A percentile compares a stretch with the other conserved stretches of the same genome.
Evolutionary conservation across 2,797 vertebrate genomes (phyloP).

Genomic region (Hafferia zeledoni): DNA sequence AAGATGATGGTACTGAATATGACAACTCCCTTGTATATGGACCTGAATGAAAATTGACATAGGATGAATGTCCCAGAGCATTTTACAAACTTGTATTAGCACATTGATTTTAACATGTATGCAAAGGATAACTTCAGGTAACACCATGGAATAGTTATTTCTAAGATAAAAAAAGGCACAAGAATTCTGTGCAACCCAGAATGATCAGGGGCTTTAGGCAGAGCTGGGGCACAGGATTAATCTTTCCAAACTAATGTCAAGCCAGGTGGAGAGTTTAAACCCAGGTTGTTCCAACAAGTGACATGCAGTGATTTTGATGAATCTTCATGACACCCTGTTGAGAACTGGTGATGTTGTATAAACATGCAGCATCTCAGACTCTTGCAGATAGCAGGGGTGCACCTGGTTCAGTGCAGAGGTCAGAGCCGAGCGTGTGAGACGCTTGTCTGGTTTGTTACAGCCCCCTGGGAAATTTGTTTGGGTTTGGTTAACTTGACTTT

Average conservation of each 20-base stretch:
- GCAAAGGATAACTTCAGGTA: neutral
- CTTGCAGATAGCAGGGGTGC: neutral
- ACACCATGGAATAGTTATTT: neutral
- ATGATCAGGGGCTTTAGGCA: neutral
- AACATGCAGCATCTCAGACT: neutral
- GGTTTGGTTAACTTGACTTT: constrained; percentile 52
- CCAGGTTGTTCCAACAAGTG: neutral
- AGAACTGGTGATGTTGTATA: neutral
- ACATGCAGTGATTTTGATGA: neutral
- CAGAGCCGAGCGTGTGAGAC: neutral
- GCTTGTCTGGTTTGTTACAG: neutral
- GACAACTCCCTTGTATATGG: neutral
- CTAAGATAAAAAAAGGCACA: neutral
- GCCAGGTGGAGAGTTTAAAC: neutral
- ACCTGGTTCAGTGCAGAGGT: neutral
- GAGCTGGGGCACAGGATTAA: neutral
- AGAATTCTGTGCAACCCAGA: neutral
- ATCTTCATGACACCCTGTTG: neutral
- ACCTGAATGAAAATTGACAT: neutral
- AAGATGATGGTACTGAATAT: neutral
- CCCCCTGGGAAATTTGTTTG: constrained; percentile 59
- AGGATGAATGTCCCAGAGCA: neutral
- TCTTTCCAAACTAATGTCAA: neutral
- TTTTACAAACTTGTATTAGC: neutral
- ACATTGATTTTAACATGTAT: neutral